Base-by-base conservation (phyloP, 2,888 invertebrate species). In the Cantharis lateralis region DNA sequence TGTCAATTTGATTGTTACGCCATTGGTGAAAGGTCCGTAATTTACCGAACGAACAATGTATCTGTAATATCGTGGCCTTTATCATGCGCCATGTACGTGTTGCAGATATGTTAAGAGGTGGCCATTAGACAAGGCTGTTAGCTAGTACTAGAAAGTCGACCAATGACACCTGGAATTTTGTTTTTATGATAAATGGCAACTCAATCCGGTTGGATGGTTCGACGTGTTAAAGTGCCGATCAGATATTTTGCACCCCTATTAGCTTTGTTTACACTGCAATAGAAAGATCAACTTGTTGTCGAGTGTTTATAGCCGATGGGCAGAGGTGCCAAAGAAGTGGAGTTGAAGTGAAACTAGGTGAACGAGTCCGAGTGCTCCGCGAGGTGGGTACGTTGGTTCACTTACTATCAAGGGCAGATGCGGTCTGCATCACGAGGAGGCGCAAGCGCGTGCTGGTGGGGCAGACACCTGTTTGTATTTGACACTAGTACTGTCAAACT, bases 331-430 rank as follows among this genome's bases (percentile, higher is more conserved):
- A 73, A 77, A 75, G 78, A 72, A 72, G 78, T 72, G 70, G 76
- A 32, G 64, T 73, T 64, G 69, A 71, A 75, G 80, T 78, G 79
- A 81, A 81, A 81, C 80, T 81, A 80, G 81, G 81, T 81, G 81
- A 81, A 81, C 79, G 77, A 80, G 81, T 81, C 71, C 74, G 78
- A 76, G 63, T 26, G 68, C 70, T 75, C 68, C 26, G 69, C 75
- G 63, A 74, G 79, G 79, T 82, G 28, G 28, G 71, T 68, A 62
- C 82, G 84, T 82, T 81, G 84, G 84, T 85, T 84, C 84, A 83
- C 84, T 84, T 84, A 83, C 82, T 84, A 85, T 85, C 86, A 86
- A 86, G 86, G 86, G 85, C 86, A 83, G 81, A 80, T 81, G 80
- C 81, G 81, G 80, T 75, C 80, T 80, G 76, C 82, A 72, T 74